These are phyloP conservation scores for Hydrocynus forskahlii DNA, from an alignment of 2,797 vertebrate genomes.

Conservation along the genomic window DNA sequence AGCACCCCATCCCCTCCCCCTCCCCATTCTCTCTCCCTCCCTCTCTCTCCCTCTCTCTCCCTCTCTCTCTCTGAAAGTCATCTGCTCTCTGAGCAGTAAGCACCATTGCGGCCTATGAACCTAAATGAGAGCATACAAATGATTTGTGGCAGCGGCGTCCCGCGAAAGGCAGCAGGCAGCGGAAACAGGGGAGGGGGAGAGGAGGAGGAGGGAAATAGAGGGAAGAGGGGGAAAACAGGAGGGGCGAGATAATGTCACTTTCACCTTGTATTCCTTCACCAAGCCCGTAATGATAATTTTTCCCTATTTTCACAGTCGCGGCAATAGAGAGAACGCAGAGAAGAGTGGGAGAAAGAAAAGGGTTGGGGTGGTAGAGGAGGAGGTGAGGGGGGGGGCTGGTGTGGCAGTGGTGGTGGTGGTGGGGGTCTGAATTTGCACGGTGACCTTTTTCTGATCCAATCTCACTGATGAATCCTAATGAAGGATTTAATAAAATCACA, in stretches of 20 bases:
- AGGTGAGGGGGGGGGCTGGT: constrained; percentile 54
- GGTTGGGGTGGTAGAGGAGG: constrained; percentile 48
- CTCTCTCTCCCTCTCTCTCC: too few relatives aligned
- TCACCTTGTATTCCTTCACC: constrained; percentile 82
- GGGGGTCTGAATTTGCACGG: constrained; percentile 81
- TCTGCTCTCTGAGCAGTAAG: constrained; percentile 82
- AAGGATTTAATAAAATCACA: constrained; percentile 89
- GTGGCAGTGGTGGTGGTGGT: too few relatives aligned
- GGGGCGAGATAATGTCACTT: constrained; percentile 78
- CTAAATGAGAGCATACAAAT: constrained; percentile 84
- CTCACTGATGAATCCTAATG: constrained; percentile 88
- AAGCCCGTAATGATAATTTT: constrained; percentile 81
- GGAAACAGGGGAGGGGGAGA: constrained; percentile 44
- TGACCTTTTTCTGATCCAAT: constrained; percentile 91
- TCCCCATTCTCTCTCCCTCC: constrained; percentile 56
- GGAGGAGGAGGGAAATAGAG: constrained; percentile 31
- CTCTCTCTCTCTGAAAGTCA: constrained; percentile 75
- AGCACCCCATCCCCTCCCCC: constrained; percentile 57
- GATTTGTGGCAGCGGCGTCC: constrained; percentile 82
- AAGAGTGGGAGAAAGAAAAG: constrained; percentile 44
- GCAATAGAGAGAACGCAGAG: constrained; percentile 49
- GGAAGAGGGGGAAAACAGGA: constrained; percentile 42
- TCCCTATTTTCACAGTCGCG: constrained; percentile 82
- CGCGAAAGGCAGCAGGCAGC: constrained; percentile 70
- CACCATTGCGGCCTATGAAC: constrained; percentile 74